These are phyloP conservation scores for Petrolisthes manimaculis DNA, from an alignment of 2,888 invertebrate genomes.

Conservation along the genomic window DNA sequence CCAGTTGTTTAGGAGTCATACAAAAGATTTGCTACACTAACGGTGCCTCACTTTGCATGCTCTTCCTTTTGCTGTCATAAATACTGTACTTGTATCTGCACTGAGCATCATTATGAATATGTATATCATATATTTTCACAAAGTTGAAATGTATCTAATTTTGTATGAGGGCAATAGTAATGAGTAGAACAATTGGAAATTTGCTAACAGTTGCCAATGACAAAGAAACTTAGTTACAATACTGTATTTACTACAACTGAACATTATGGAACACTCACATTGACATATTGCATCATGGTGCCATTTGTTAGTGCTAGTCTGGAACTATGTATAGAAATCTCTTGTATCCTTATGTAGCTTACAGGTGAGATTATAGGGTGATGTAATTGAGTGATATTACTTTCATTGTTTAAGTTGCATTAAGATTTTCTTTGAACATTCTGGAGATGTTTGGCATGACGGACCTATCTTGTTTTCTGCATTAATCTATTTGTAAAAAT, in stretches of 20 bases:
- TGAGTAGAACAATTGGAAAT: conserved; percentile 1
- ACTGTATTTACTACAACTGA: too few species aligned
- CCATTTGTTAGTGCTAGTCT: background rate
- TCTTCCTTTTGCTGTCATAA: conserved; percentile 12
- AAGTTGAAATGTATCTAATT: background rate
- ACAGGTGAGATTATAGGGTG: too few species aligned
- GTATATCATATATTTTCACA: conserved; percentile 13
- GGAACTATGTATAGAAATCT: background rate
- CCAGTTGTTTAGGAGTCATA: background rate
- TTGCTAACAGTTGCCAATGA: background rate
- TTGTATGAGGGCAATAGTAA: background rate
- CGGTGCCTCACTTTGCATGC: conserved; percentile 12
- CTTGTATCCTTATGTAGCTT: background rate
- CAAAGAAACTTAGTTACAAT: too few species aligned
- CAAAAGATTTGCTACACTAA: conserved; percentile 10
- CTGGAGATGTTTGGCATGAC: too few species aligned
- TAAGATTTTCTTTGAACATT: too few species aligned
- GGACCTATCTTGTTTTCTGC: too few species aligned
- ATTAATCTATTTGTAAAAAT: too few species aligned
- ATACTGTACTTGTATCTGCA: background rate
- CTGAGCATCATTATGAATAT: conserved; percentile 1
- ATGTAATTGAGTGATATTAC: too few species aligned
- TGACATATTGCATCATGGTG: background rate
- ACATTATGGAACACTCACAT: too few species aligned
- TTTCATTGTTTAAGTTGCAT: too few species aligned